phyloP scores from a whole-genome alignment of 2,113 vertebrate genomes.

The Odocoileus virginianus region DNA sequence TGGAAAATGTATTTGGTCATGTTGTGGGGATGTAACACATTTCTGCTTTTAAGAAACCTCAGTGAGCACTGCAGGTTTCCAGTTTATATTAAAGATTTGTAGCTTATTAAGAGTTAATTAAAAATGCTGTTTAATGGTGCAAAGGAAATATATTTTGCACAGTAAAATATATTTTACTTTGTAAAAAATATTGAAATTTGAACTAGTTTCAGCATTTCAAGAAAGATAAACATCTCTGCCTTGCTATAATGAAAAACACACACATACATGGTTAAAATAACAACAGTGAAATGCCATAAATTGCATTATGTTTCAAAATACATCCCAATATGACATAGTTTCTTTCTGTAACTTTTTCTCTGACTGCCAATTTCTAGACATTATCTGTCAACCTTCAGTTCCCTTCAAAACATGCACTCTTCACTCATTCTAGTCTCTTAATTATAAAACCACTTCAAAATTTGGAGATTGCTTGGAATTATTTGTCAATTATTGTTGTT shows the following conservation, averaged over 20 bases:
- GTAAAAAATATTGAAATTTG: constrained; percentile 33
- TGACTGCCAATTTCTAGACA: neutral
- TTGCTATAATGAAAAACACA: neutral
- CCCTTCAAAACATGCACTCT: neutral
- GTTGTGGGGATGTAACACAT: neutral
- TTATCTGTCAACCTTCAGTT: neutral
- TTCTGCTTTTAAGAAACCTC: constrained; percentile 7
- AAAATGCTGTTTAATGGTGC: constrained; percentile 17
- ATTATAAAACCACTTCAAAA: neutral
- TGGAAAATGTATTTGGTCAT: neutral
- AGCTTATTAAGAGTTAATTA: constrained; percentile 61
- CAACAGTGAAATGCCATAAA: neutral
- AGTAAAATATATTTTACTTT: neutral
- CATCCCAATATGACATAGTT: neutral
- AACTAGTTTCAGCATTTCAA: neutral
- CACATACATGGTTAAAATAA: neutral
- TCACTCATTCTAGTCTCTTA: neutral
- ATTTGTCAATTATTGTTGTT: neutral
- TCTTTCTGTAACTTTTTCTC: neutral
- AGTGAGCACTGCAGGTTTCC: constrained; percentile 16
- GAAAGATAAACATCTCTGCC: neutral
- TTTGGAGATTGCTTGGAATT: neutral
- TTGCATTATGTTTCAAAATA: neutral
- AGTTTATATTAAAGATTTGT: constrained; percentile 51
- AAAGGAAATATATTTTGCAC: constrained; percentile 25